A percentile compares a stretch with the other conserved stretches of the same genome.
phyloP scores from a whole-genome alignment of 2,888 invertebrate genomes.

The Corbicula japonica region DNA sequence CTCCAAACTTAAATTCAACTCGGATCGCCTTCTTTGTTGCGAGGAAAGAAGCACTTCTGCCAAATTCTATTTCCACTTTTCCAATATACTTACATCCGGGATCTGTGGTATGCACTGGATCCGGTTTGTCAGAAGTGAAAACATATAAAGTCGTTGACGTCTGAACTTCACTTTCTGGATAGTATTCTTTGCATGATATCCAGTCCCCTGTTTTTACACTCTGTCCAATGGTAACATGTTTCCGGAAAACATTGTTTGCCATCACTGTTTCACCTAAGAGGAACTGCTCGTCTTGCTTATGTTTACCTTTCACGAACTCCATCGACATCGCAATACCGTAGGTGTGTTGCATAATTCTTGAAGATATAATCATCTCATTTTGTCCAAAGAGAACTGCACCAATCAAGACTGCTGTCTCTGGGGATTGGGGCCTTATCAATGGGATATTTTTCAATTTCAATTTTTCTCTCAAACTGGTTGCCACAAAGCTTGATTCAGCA shows the following conservation, averaged over 20 bases:
- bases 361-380: constrained; percentile 41
- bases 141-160: constrained; percentile 16
- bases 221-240: constrained; percentile 46
- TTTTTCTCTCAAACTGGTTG: constrained; percentile 12
- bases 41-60: neutral
- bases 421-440: constrained; percentile 37
- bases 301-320: constrained; percentile 25
- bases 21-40: constrained; percentile 10
- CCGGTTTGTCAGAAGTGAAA: constrained; percentile 27
- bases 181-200: constrained; percentile 37
- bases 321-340: constrained; percentile 47
- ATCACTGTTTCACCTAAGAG: constrained; percentile 12
- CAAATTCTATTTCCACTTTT: constrained; percentile 33
- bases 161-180: constrained; percentile 22
- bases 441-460: constrained; percentile 26
- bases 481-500: constrained; percentile 45
- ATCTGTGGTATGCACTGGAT: constrained; percentile 42
- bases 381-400: constrained; percentile 53
- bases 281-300: constrained; percentile 34
- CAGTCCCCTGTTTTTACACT: constrained; percentile 41
- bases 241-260: constrained; percentile 41
- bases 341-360: constrained; percentile 40
- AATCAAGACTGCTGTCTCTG: constrained; percentile 45
- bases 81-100: constrained; percentile 44
- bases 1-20: constrained; percentile 40